Evolutionary conservation across 2,888 invertebrate species (phyloP), one percentile per base, ranked within the genome.

Genomic region (Homarus gammarus): DNA sequence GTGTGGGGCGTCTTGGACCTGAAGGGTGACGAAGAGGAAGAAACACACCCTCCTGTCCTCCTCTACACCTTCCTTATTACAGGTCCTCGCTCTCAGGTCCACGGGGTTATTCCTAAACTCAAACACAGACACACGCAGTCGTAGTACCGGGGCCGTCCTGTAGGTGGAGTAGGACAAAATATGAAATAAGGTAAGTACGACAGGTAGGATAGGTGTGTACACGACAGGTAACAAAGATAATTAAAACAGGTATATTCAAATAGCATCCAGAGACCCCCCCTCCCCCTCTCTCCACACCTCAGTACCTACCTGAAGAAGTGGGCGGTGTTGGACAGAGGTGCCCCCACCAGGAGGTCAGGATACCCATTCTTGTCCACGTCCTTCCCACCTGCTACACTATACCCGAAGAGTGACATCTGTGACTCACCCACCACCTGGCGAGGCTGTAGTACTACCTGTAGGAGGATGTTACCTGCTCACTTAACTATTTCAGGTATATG

Each of bases 321-420:
- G 64, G 64, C 68, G n/a, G 61, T 12, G n/a, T 68, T 40, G 22
- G 68, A 82, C n/a, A 38, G 64, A 12, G 82, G 82, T 18, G 82
- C 61, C 44, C 99, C 99, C 36, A 99, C 97, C 5, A 98, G 96
- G 92, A 99, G 94, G 94, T 99, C 99, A 0, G 99, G 98, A 94
- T 99, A 99, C 2, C 97, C 97, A 94, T 99, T 99, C 70, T 95
- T 95, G 94, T 99, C 99, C 94, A 99, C 95, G 94, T 99, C 99
- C 77, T 97, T 95, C 40, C 98, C 98, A 68, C 99, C 99, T 79
- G 97, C 97, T 49, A 99, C 94, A 0, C 99, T 98, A 93, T 98
- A 98, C 8, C 99, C 99, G 93, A 99, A 98, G n/a, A n/a, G n/a
- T n/a, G n/a, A n/a, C n/a, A n/a, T n/a, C n/a, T n/a, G n/a, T n/a